Evolutionary conservation across 1,140 invertebrate genomes (phyloP), one percentile per base, ranked within the genome.

Genomic region (Dysdera silvatica): DNA sequence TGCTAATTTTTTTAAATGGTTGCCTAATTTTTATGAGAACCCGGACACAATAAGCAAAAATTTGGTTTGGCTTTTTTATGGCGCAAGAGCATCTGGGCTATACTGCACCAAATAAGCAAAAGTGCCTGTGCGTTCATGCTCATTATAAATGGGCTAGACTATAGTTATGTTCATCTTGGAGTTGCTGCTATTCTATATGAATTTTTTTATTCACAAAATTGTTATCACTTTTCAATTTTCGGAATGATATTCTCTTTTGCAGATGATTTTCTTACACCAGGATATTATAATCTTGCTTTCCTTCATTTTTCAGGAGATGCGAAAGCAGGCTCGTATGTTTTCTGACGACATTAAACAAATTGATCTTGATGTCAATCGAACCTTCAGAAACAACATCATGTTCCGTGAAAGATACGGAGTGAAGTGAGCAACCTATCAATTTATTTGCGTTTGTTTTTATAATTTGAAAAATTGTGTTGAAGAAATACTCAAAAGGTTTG

Each of bases 281-380:
- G 18, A 45, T 45, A n/a, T 7, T 10, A 7, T 45, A n/a, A 7
- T 45, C 10, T 45, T 29, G 18, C 32, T 32, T 45, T 35, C 6
- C n/a, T 28, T 43, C 23, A 18, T 61, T 47, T 0, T 31, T 29
- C 61, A 84, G 70, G 87, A 94, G 78, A 96, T 98, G 92, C 79
- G 88, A 59, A 79, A 84, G 68, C 78, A 92, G 65, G 93, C 94
- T 2, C 83, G 90, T 67, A 81, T 85, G 63, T 89, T 89, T 81
- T 98, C 94, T 0, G 92, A 93, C n/a, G 95, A 98, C 76, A 91
- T 97, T 45, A 82, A 93, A 64, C 96, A 99, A 79, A 99, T 99
- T 69, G 96, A 99, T 80, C 85, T 97, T 35, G 96, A 99, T 81
- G 93, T 99, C 0, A 98, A 98, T 78, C 83, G 96, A 71, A 98